Evolutionary conservation across 2,888 invertebrate genomes (phyloP).

Genomic region (Cyclophora punctaria): DNA sequence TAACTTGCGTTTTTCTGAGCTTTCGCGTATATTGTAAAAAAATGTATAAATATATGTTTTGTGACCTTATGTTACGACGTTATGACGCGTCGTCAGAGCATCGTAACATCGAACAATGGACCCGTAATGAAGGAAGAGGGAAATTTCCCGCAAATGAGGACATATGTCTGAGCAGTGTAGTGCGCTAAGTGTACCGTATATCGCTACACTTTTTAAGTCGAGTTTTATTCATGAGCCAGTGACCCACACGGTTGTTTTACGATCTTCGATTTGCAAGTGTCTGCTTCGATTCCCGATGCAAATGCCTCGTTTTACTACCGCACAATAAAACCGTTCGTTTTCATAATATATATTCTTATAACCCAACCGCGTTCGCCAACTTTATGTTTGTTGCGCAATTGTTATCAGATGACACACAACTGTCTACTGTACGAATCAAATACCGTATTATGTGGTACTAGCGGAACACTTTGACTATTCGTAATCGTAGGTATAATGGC

Average conservation of each 20-base stretch:
- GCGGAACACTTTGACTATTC: neutral
- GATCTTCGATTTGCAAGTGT: slow-evolving; percentile 59
- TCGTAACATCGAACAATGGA: neutral
- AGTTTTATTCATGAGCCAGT: slow-evolving; percentile 56
- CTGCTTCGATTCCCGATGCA: slow-evolving; percentile 57
- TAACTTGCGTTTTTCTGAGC: slow-evolving; percentile 9
- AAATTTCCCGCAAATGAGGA: slow-evolving; percentile 2
- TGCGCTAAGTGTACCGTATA: neutral
- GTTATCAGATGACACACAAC: slow-evolving; percentile 36
- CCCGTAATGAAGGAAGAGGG: neutral
- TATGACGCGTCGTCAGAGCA: no score
- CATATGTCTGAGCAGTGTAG: neutral
- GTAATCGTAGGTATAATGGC: neutral
- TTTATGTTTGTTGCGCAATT: slow-evolving; percentile 40
- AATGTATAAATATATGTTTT: neutral
- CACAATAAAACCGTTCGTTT: slow-evolving; percentile 52
- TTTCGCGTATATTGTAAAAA: slow-evolving; percentile 3
- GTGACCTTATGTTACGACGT: neutral
- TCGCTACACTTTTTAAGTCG: slow-evolving; percentile 14
- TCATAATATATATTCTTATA: slow-evolving; percentile 53
- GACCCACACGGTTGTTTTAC: slow-evolving; percentile 57
- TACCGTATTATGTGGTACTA: neutral
- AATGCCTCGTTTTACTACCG: slow-evolving; percentile 54
- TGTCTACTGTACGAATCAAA: neutral
- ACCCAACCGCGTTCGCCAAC: slow-evolving; percentile 32